phyloP scores from a whole-genome alignment of 2,888 invertebrate genomes.

The Epistrophe eligans region DNA sequence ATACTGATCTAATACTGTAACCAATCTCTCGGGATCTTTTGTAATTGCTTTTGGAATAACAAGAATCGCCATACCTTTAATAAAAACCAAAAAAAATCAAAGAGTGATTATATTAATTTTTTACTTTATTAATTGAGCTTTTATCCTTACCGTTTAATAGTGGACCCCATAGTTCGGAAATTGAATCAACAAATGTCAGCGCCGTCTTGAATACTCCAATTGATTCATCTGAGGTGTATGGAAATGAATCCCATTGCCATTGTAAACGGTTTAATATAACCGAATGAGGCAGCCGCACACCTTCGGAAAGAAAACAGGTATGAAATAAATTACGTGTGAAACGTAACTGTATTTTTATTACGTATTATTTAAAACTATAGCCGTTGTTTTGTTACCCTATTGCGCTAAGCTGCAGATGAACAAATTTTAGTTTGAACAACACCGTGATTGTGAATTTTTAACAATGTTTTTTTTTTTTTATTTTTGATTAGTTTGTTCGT shows the following conservation, averaged over 20 bases:
- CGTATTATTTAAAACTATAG: no score
- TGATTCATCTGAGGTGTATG: constrained; percentile 88
- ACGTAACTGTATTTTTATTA: no score
- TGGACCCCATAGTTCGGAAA: constrained; percentile 94
- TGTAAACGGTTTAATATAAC: constrained; percentile 92
- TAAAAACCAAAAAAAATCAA: background rate
- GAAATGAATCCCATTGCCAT: constrained; percentile 95
- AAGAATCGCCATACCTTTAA: constrained; percentile 86
- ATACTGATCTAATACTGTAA: constrained; percentile 88
- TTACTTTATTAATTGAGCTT: background rate
- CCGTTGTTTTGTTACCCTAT: no score
- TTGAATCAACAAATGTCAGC: constrained; percentile 95
- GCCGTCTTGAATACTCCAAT: constrained; percentile 95
- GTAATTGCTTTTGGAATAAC: constrained; percentile 90
- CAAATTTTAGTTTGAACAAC: no score
- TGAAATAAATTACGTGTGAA: background rate
- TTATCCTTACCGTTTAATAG: constrained; percentile 87
- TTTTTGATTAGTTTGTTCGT: no score
- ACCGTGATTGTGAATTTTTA: no score
- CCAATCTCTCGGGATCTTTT: constrained; percentile 91
- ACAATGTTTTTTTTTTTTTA: no score
- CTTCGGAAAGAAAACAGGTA: constrained; percentile 83
- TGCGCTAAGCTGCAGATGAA: no score
- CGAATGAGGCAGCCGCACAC: constrained; percentile 91
- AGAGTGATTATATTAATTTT: background rate